These are phyloP conservation scores for Phengaris alcon DNA, from an alignment of 2,888 invertebrate species.

Conservation along the genomic window DNA sequence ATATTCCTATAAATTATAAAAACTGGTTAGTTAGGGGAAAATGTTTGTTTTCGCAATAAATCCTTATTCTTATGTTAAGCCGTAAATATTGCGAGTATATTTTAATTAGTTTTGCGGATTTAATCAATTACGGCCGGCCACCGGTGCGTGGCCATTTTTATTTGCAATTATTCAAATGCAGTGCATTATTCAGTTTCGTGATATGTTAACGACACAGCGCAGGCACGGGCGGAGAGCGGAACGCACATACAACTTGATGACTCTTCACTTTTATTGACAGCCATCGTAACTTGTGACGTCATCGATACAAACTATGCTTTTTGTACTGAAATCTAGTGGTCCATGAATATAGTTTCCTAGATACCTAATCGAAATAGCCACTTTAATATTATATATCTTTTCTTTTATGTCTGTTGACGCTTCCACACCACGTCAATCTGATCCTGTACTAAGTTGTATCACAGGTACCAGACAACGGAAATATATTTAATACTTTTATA, in stretches of 20 bases:
- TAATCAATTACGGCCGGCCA: slow-evolving; percentile 20
- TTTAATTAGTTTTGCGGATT: slow-evolving; percentile 25
- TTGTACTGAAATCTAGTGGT: not conserved
- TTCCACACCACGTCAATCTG: too few relatives aligned
- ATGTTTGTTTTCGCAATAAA: slow-evolving; percentile 17
- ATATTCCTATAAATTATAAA: not conserved
- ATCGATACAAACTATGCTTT: not conserved
- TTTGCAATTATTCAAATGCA: slow-evolving; percentile 37
- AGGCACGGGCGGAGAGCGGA: slow-evolving; percentile 31
- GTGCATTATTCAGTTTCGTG: slow-evolving; percentile 30
- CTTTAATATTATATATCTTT: too few relatives aligned
- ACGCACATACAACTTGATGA: slow-evolving; percentile 25
- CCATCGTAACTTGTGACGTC: not conserved
- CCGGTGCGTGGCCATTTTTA: slow-evolving; percentile 33
- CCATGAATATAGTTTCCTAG: not conserved
- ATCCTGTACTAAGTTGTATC: too few relatives aligned
- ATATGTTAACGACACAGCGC: slow-evolving; percentile 34
- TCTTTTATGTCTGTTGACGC: too few relatives aligned
- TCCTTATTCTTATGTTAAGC: not conserved
- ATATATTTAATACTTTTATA: too few relatives aligned
- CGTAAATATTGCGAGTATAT: not conserved
- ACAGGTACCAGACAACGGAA: too few relatives aligned
- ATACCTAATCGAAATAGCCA: too few relatives aligned
- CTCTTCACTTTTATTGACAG: not conserved
- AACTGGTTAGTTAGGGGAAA: not conserved